Percentiles rank a stretch among this genome's conserved stretches.
phyloP scores from a whole-genome alignment of 2,888 invertebrate genomes.

The Mellilla xanthometata region DNA sequence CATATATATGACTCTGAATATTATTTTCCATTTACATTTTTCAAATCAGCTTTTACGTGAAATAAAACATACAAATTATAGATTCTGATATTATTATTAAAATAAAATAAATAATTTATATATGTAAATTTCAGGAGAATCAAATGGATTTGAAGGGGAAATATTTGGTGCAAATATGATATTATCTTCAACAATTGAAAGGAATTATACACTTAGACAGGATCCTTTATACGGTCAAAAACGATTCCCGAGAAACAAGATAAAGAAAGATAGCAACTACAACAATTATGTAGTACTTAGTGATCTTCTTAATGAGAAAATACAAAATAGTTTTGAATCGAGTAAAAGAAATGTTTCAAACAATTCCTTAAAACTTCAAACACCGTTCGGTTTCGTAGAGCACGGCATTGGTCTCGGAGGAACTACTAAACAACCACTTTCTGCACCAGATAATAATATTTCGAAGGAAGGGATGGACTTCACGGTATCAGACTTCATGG shows the following conservation, averaged over 20 bases:
- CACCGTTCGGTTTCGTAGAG: slow-evolving; percentile 46
- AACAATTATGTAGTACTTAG: slow-evolving; percentile 56
- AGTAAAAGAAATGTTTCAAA: too few relatives aligned
- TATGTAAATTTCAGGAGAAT: slow-evolving; percentile 61
- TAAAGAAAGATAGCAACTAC: slow-evolving; percentile 42
- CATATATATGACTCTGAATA: too few relatives aligned
- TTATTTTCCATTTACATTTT: too few relatives aligned
- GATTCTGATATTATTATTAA: too few relatives aligned
- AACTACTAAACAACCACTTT: background rate
- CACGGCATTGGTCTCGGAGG: slow-evolving; percentile 43
- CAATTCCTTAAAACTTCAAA: slow-evolving; percentile 44
- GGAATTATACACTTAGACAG: slow-evolving; percentile 53
- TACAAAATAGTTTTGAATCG: slow-evolving; percentile 49
- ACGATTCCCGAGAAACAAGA: slow-evolving; percentile 52
- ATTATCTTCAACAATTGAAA: slow-evolving; percentile 79
- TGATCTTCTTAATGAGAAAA: slow-evolving; percentile 52
- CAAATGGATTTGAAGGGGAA: slow-evolving; percentile 87
- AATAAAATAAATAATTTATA: background rate
- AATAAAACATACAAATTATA: too few relatives aligned
- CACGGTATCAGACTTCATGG: slow-evolving; percentile 21
- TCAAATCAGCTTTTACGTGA: too few relatives aligned
- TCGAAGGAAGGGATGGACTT: slow-evolving; percentile 45
- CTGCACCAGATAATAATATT: slow-evolving; percentile 8
- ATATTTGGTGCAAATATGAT: slow-evolving; percentile 86
- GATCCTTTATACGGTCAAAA: slow-evolving; percentile 55